These are phyloP conservation scores for Urocolius indicus DNA, from an alignment of 2,113 vertebrate species.

Conservation along the genomic window DNA sequence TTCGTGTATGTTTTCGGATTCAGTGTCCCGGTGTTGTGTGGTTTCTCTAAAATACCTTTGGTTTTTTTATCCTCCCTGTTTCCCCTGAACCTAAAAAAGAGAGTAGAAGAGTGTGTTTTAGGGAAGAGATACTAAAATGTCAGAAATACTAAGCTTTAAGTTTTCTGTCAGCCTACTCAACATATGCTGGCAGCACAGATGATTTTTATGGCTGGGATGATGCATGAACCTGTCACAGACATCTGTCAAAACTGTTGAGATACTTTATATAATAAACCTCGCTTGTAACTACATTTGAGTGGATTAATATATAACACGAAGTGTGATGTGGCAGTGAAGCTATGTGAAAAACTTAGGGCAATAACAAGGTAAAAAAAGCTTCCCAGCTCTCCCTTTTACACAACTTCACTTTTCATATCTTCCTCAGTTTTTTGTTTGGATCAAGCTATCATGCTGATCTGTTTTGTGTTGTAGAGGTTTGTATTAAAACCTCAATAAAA, in stretches of 20 bases:
- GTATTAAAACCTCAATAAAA: neutral
- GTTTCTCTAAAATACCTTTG: neutral
- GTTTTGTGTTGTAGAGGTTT: neutral
- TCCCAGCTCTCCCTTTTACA: neutral
- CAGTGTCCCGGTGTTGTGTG: neutral
- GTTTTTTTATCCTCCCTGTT: neutral
- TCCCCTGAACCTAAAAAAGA: neutral
- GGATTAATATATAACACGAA: neutral
- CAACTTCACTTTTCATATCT: neutral
- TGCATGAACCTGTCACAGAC: neutral
- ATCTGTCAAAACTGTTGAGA: neutral
- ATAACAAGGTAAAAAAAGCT: neutral
- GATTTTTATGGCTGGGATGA: neutral
- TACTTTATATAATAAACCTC: neutral
- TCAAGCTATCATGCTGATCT: neutral
- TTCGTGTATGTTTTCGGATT: fast-evolving
- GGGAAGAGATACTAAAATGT: neutral
- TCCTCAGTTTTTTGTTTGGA: neutral
- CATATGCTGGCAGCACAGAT: neutral
- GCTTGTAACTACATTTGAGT: neutral
- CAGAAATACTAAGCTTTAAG: neutral
- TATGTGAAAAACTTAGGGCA: neutral
- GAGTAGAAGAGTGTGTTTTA: neutral
- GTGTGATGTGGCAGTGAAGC: neutral
- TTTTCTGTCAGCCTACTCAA: neutral